phyloP scores from a whole-genome alignment of 2,113 vertebrate genomes.

The Camelus dromedarius region DNA sequence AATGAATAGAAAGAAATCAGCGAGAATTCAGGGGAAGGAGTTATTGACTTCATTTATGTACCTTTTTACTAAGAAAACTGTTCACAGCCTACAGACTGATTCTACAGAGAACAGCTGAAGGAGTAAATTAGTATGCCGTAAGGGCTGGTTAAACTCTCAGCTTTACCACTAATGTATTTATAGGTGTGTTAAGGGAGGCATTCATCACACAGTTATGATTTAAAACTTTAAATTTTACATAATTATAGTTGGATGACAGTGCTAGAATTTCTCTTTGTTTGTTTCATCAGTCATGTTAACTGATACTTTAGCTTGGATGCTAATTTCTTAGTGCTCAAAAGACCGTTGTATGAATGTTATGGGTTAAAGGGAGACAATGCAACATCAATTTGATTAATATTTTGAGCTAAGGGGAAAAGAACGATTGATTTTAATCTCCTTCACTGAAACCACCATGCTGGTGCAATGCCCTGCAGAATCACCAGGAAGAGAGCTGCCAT shows the following conservation, averaged over 20 bases:
- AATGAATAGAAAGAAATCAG: conserved; percentile 16
- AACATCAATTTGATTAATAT: conserved; percentile 68
- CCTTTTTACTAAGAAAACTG: background rate
- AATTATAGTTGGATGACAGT: conserved; percentile 42
- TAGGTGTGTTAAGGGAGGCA: background rate
- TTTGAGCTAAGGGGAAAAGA: conserved; percentile 54
- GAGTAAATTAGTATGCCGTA: conserved; percentile 24
- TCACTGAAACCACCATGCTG: conserved; percentile 27
- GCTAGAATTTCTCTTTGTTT: conserved; percentile 43
- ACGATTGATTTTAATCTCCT: conserved; percentile 58
- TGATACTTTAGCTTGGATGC: conserved; percentile 64
- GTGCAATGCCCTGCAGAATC: background rate
- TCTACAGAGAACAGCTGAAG: conserved; percentile 39
- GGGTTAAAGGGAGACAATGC: conserved; percentile 70
- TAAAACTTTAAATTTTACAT: conserved; percentile 58
- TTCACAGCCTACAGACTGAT: background rate
- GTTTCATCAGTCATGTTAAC: conserved; percentile 50
- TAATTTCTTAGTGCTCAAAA: conserved; percentile 56
- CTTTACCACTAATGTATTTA: conserved; percentile 18
- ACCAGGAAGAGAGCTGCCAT: background rate
- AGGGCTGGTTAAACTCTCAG: conserved; percentile 33
- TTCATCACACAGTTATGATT: conserved; percentile 48
- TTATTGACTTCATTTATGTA: background rate
- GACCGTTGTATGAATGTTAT: conserved; percentile 36
- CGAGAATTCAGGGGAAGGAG: background rate